phyloP scores from a whole-genome alignment of 2,888 invertebrate genomes.

The Polydesmus complanatus region DNA sequence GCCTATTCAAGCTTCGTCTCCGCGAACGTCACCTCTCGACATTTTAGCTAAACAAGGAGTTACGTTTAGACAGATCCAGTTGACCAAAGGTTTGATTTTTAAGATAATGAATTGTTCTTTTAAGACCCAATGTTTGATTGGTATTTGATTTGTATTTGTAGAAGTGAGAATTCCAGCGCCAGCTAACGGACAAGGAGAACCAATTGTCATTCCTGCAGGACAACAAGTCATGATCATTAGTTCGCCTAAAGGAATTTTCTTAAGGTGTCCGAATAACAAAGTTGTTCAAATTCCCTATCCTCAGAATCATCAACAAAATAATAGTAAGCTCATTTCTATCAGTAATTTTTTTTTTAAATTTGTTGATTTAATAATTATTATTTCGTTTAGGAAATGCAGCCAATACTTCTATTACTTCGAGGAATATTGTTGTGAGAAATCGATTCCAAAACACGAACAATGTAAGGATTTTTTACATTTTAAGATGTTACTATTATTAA shows the following conservation, averaged over 20 bases:
- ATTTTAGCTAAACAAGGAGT: constrained; percentile 54
- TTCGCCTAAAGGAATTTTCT: constrained; percentile 89
- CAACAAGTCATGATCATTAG: constrained; percentile 88
- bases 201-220: constrained; percentile 81
- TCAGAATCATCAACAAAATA: not conserved
- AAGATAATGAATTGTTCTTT: not conserved
- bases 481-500: not conserved
- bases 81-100: constrained; percentile 53
- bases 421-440: not conserved
- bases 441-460: not conserved
- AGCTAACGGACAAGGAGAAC: constrained; percentile 75
- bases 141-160: constrained; percentile 24
- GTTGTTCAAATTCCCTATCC: constrained; percentile 47
- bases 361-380: not conserved
- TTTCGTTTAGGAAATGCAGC: not conserved
- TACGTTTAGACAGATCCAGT: constrained; percentile 86
- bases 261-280: constrained; percentile 85
- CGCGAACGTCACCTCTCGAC: constrained; percentile 20
- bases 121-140: not conserved
- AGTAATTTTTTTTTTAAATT: not conserved
- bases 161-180: constrained; percentile 88
- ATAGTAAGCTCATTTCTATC: not conserved
- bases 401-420: not conserved
- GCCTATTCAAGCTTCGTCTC: constrained; percentile 56
- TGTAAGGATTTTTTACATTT: too few relatives aligned